phyloP scores from a whole-genome alignment of 2,888 invertebrate genomes.

The Drosophila lutescens region DNA sequence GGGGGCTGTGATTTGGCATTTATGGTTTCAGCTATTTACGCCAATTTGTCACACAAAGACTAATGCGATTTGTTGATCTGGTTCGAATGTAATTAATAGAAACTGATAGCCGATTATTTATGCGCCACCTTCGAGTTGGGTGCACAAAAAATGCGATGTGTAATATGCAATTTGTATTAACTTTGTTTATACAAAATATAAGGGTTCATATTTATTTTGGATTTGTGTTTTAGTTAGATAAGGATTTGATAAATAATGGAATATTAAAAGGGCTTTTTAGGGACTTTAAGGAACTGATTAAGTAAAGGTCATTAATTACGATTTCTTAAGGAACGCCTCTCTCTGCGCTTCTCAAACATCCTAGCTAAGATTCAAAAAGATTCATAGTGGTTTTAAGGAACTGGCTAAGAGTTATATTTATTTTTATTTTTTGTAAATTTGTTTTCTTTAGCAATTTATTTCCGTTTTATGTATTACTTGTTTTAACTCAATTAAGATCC shows the following conservation, averaged over 20 bases:
- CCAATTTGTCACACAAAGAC: conserved; percentile 26
- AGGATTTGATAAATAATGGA: background rate
- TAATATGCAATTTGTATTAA: background rate
- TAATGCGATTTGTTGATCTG: conserved; percentile 66
- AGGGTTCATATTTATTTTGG: background rate
- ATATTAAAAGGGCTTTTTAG: too few species aligned
- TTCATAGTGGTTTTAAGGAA: too few species aligned
- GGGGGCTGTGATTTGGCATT: conserved; percentile 24
- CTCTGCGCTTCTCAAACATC: too few species aligned
- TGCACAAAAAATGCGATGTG: background rate
- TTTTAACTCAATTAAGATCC: background rate
- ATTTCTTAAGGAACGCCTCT: too few species aligned
- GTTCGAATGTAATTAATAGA: conserved; percentile 64
- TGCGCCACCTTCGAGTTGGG: background rate
- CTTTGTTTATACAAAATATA: conserved; percentile 1
- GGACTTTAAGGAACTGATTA: too few species aligned
- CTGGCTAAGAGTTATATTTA: too few species aligned
- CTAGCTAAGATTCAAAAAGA: too few species aligned
- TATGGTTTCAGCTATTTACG: conserved; percentile 21
- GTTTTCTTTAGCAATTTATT: too few species aligned
- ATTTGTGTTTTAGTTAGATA: background rate
- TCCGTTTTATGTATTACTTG: background rate
- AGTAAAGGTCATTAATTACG: too few species aligned
- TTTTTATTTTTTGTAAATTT: too few species aligned
- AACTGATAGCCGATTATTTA: conserved; percentile 24